phyloP scores from a whole-genome alignment of 2,888 invertebrate species.

The Oasisia sp. region DNA sequence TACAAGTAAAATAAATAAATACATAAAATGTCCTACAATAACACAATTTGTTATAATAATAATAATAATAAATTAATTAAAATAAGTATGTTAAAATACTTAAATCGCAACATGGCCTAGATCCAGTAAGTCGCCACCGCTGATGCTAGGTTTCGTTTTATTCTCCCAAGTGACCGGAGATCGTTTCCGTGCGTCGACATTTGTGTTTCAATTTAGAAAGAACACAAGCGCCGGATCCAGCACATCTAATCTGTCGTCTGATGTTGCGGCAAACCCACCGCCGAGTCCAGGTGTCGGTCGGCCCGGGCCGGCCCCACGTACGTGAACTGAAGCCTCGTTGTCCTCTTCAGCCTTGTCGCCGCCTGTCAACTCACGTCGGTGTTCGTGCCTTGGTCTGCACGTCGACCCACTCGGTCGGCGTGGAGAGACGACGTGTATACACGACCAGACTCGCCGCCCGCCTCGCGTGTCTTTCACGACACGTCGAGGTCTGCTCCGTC shows the following conservation, averaged over 20 bases:
- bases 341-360: neutral
- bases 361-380: neutral
- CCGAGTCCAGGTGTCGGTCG: neutral
- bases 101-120: no score
- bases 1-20: no score
- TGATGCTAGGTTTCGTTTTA: no score
- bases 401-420: neutral
- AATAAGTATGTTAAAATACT: no score
- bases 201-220: neutral
- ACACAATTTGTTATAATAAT: no score
- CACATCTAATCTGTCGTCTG: neutral
- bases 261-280: neutral
- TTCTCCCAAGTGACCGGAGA: no score
- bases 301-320: neutral
- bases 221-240: no score
- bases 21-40: no score
- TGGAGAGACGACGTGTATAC: neutral
- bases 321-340: neutral
- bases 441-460: neutral
- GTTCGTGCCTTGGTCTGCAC: neutral
- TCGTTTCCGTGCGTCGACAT: no score
- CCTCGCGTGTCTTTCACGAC: neutral
- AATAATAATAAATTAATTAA: no score
- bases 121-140: no score
- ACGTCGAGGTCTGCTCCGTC: no score